phyloP scores from a whole-genome alignment of 2,113 vertebrate genomes.

The Mohoua ochrocephala region DNA sequence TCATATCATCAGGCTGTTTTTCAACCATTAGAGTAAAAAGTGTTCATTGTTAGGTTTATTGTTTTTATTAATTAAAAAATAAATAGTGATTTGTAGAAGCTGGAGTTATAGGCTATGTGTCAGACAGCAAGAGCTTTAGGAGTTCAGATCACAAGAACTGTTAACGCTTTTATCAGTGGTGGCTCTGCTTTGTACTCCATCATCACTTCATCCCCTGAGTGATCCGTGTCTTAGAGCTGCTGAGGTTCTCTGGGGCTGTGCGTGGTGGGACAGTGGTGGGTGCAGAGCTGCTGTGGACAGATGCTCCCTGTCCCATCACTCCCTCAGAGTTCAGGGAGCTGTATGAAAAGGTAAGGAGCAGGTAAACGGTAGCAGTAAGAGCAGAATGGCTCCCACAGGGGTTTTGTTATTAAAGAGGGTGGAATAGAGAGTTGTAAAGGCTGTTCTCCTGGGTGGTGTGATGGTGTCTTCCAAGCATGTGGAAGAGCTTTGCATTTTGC shows the following conservation, averaged over 20 bases:
- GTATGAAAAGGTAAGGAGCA: neutral
- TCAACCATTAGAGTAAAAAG: neutral
- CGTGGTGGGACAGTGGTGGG: neutral
- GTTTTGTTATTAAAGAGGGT: neutral
- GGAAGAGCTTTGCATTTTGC: neutral
- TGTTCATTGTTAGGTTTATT: neutral
- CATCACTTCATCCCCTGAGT: neutral
- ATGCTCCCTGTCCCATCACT: neutral
- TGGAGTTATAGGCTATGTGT: neutral
- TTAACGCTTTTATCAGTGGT: rapidly evolving
- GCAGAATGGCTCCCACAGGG: neutral
- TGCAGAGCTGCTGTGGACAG: neutral
- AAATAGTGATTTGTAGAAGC: neutral
- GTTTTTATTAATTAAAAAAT: neutral
- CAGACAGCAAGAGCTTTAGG: neutral
- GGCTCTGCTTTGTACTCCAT: neutral
- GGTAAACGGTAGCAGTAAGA: neutral
- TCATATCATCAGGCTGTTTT: neutral
- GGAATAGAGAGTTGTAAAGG: neutral
- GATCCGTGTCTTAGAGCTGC: neutral
- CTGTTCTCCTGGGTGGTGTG: neutral
- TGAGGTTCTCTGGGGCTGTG: neutral
- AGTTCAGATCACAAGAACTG: neutral
- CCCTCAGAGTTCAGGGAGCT: neutral
- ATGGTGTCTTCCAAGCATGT: neutral